phyloP scores from a whole-genome alignment of 2,113 vertebrate genomes.

The Zosterops borbonicus region DNA sequence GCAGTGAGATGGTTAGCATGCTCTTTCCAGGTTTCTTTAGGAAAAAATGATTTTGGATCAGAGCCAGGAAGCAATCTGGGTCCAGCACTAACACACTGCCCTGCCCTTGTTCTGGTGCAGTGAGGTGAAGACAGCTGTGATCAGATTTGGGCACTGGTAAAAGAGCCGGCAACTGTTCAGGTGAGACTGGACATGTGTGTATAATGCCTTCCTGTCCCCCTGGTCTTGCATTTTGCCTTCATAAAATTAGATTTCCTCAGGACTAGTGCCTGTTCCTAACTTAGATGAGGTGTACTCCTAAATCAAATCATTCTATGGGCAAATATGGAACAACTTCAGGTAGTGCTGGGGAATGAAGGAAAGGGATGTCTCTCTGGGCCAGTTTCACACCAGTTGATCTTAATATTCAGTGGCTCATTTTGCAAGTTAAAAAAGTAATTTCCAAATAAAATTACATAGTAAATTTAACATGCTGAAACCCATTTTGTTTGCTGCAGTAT shows the following conservation, averaged over 20 bases:
- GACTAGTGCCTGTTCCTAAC: background rate
- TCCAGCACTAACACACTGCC: background rate
- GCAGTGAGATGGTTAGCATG: background rate
- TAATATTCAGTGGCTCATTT: background rate
- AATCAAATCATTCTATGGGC: background rate
- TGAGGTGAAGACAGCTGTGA: background rate
- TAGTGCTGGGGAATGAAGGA: background rate
- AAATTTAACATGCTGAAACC: background rate
- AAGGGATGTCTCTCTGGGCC: background rate
- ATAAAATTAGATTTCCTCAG: background rate
- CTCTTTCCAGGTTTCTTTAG: background rate
- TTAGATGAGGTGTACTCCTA: background rate
- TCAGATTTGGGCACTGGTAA: background rate
- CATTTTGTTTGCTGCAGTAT: background rate
- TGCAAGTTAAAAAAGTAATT: constrained; percentile 5
- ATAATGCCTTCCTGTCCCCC: background rate
- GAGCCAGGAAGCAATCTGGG: background rate
- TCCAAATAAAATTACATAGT: constrained; percentile 10
- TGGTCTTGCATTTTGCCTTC: background rate
- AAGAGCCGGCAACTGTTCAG: background rate
- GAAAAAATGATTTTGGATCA: background rate
- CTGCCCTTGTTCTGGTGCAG: background rate
- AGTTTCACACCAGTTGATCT: background rate
- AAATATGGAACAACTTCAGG: background rate
- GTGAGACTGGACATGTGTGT: rapidly evolving